Evolutionary conservation across 37 sponge, comb jelly and placozoan species (phyloP).

Genomic region (Dysidea cf. avara): DNA sequence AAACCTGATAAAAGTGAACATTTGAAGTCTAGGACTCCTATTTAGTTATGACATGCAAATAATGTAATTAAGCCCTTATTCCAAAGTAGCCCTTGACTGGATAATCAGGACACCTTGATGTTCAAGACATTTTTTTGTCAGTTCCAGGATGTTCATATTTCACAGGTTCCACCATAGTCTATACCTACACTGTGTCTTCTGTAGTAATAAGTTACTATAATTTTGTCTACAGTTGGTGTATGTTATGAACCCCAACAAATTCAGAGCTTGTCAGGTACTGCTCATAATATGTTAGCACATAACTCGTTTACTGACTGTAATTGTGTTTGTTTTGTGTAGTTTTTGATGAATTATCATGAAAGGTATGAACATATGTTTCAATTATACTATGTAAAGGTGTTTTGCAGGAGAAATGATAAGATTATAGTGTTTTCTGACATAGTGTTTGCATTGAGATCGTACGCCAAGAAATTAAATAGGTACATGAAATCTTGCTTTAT

Average conservation of each 20-base stretch:
- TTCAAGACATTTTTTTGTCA: too few species aligned
- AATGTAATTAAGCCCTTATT: too few species aligned
- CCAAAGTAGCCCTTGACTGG: too few species aligned
- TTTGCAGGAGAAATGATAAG: conserved; percentile 84
- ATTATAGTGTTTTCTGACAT: conserved; percentile 98
- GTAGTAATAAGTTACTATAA: too few species aligned
- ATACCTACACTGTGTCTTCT: too few species aligned
- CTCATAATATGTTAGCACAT: background rate
- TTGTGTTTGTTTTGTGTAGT: conserved; percentile 49
- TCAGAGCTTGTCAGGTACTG: conserved; percentile 86
- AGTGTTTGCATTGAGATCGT: conserved; percentile 86
- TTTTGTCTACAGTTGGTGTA: conserved; percentile 77
- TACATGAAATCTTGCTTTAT: conserved; percentile 22
- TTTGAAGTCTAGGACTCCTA: too few species aligned
- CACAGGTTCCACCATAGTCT: too few species aligned
- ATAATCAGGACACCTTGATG: too few species aligned
- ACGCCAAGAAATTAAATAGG: conserved; percentile 79
- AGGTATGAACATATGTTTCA: conserved; percentile 47
- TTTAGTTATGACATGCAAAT: too few species aligned
- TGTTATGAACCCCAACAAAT: conserved; percentile 99
- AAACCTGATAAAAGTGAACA: too few species aligned
- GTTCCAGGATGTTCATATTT: too few species aligned
- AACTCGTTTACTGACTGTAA: background rate
- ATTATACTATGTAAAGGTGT: too few species aligned
- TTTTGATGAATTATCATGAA: conserved; percentile 92